Evolutionary conservation across 2,113 vertebrate genomes (phyloP).

Genomic region (Porphyrio hochstetteri): DNA sequence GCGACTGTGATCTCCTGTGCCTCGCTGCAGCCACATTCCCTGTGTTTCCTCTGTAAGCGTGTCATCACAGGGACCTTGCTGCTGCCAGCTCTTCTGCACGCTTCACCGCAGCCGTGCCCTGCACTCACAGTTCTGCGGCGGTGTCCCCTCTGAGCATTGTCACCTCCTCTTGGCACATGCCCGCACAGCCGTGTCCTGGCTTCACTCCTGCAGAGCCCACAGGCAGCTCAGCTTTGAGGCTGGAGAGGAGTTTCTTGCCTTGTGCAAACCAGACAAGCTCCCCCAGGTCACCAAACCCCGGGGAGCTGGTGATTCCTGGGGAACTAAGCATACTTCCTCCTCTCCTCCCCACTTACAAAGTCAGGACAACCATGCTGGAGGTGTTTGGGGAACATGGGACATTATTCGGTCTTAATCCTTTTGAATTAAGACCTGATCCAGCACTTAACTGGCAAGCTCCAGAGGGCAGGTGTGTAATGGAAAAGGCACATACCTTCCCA

Average conservation of each 20-base stretch:
- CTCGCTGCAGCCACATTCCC: rapidly evolving
- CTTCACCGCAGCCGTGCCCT: rapidly evolving
- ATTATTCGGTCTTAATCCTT: not conserved
- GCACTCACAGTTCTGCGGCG: rapidly evolving
- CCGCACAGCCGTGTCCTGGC: not conserved
- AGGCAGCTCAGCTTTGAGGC: not conserved
- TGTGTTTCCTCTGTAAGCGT: not conserved
- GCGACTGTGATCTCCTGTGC: rapidly evolving
- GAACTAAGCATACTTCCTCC: not conserved
- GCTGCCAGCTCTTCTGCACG: not conserved
- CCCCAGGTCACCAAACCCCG: rapidly evolving
- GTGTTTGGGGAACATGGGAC: not conserved
- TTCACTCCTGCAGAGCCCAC: not conserved
- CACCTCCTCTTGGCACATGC: not conserved
- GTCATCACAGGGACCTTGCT: not conserved
- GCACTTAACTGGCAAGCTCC: not conserved
- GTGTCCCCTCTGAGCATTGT: not conserved
- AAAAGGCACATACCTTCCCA: not conserved
- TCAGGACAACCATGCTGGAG: not conserved
- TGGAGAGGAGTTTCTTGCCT: not conserved
- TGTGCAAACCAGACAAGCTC: not conserved
- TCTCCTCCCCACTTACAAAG: not conserved
- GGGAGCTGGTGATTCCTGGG: rapidly evolving
- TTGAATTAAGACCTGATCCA: not conserved
- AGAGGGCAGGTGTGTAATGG: not conserved